Base-by-base conservation (phyloP, 2,113 vertebrate genomes). In the Leptobrachium leishanense region DNA sequence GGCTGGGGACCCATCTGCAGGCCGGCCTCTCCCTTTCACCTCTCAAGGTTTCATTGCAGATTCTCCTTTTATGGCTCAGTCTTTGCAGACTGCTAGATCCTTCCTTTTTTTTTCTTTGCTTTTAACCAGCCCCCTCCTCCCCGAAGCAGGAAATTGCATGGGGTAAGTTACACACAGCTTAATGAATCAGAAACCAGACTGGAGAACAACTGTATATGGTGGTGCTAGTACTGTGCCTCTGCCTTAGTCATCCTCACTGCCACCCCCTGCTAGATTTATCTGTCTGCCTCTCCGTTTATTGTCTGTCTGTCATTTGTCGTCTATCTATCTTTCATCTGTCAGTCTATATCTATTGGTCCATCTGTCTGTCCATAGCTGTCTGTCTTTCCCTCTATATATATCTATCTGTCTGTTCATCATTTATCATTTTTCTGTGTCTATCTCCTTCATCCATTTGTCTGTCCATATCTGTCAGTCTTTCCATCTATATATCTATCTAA, bases 1-100 rank as follows among this genome's bases (percentile, higher is more conserved):
- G 20, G 72, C 59, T 2, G 50, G 59, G 53, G 71, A 65, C 43
- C 68, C 76, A 72, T 66, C 13, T 72, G 77, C 40, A 68, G 42
- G 20, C 11, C 12, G 55, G 76, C 79, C 72, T 57, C 72, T 57
- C 53, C 78, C 72, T 11, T 44, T 63, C 50, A 68, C 65, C 74
- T 75, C 79, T 13, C 2, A 66, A 7, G 64, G 64, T 20, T 43
- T 68, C 57, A 39, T n/a, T 71, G 54, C 66, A 68, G 66, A 63
- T 70, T 75, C 68, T 69, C 74, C 79, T 81, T 81, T 75, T 75
- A 63, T 81, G 72, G 55, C 72, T 69, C 53, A 75, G 65, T 69
- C 64, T 81, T 74, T 74, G 73, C 50, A 44, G 71, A 68, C 76
- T 50, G 41, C 66, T n/a, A 41, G 13, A 54, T 15, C 39, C 70